Evolutionary conservation across 2,797 vertebrate genomes (phyloP).

Genomic region (Pangasius krempfi): DNA sequence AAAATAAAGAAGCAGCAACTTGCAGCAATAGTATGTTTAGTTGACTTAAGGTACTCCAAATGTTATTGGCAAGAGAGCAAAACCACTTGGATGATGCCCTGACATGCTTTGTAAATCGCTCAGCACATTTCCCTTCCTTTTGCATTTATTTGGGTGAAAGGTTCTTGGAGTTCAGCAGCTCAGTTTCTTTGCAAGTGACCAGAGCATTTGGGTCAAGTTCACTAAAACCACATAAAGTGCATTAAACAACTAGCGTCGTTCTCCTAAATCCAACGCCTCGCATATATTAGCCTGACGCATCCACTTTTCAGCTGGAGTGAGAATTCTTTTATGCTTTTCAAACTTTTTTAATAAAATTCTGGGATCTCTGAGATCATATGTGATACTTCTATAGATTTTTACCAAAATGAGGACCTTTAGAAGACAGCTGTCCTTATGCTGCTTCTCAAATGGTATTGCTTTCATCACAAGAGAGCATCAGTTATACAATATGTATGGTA

Average conservation of each 20-base stretch:
- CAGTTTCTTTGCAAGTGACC: neutral
- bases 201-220: neutral
- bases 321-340: neutral
- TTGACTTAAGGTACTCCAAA: neutral
- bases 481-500: neutral
- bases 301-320: neutral
- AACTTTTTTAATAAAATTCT: neutral
- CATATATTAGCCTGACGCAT: neutral
- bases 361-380: neutral
- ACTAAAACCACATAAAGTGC: neutral
- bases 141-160: constrained; percentile 23
- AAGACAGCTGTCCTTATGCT: neutral
- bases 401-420: neutral
- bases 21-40: neutral
- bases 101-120: neutral
- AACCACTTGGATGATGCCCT: neutral
- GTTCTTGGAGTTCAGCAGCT: neutral
- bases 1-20: neutral
- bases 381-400: neutral
- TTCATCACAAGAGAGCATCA: neutral
- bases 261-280: neutral
- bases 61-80: too few relatives aligned
- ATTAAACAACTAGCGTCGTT: too few relatives aligned
- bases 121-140: constrained; percentile 14
- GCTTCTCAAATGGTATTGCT: neutral